These are phyloP conservation scores for Rhipidura dahli DNA, from an alignment of 2,113 vertebrate species.

Conservation along the genomic window DNA sequence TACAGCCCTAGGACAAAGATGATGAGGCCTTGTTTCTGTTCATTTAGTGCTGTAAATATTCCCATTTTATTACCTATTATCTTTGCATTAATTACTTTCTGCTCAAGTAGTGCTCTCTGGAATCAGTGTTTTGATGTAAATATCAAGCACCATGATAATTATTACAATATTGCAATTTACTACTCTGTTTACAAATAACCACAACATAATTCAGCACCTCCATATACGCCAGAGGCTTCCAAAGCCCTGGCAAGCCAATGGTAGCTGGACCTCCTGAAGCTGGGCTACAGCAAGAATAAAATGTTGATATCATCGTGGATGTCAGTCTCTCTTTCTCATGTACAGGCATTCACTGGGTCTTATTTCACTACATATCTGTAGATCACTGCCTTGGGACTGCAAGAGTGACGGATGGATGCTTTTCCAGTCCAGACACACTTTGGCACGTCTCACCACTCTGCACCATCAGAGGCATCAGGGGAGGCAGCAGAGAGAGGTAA, in stretches of 20 bases:
- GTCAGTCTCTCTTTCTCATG: not conserved
- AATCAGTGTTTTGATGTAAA: not conserved
- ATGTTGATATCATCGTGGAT: not conserved
- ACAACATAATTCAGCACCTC: not conserved
- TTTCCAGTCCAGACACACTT: not conserved
- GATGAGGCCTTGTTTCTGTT: not conserved
- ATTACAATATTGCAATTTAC: not conserved
- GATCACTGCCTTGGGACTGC: not conserved
- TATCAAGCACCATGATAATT: not conserved
- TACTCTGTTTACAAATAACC: not conserved
- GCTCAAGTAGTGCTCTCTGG: not conserved
- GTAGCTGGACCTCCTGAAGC: not conserved
- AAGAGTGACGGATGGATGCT: not conserved
- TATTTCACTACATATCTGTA: conserved; percentile 19
- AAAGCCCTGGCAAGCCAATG: not conserved
- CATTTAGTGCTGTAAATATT: not conserved
- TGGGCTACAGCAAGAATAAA: not conserved
- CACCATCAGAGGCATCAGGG: not conserved
- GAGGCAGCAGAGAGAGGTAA: not conserved
- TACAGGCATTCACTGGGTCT: not conserved
- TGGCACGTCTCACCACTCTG: not conserved
- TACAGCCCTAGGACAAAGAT: not conserved
- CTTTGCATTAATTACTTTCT: not conserved
- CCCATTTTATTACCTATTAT: not conserved
- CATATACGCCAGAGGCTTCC: not conserved